phyloP scores from a whole-genome alignment of 1,140 invertebrate genomes.

The Aphaenogaster floridana region DNA sequence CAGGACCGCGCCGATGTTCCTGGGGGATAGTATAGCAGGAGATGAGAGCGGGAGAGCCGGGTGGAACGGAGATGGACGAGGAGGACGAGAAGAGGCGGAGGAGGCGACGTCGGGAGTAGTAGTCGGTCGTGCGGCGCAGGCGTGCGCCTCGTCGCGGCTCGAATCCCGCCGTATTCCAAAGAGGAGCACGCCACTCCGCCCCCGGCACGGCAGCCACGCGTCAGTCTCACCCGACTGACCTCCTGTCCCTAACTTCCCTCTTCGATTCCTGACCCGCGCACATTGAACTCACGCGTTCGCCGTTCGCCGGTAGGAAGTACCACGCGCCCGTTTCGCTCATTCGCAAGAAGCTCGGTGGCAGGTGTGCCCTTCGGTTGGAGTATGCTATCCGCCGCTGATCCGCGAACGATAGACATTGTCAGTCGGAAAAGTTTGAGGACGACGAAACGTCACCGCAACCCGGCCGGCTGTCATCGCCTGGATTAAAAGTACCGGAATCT shows the following conservation, averaged over 20 bases:
- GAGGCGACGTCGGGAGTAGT: conserved; percentile 56
- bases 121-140: conserved; percentile 78
- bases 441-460: background rate
- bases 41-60: conserved; percentile 26
- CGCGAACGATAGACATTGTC: conserved; percentile 28
- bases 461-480: conserved; percentile 1
- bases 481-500: conserved; percentile 10
- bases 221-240: conserved; percentile 82
- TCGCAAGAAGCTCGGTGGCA: background rate
- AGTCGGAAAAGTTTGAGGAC: conserved; percentile 20
- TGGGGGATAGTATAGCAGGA: conserved; percentile 44
- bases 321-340: conserved; percentile 36
- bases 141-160: conserved; percentile 81
- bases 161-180: conserved; percentile 84
- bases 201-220: conserved; percentile 85
- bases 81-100: conserved; percentile 47
- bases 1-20: conserved; percentile 61
- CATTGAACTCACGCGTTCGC: conserved; percentile 74
- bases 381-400: conserved; percentile 43
- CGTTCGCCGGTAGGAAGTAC: conserved; percentile 57
- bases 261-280: conserved; percentile 78
- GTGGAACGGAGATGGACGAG: conserved; percentile 59
- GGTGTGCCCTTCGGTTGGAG: background rate
- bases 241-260: conserved; percentile 79
- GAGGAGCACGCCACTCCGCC: conserved; percentile 85